Evolutionary conservation across 2,113 vertebrate genomes (phyloP), one percentile per base, ranked within the genome.

Genomic region (Alligator mississippiensis): DNA sequence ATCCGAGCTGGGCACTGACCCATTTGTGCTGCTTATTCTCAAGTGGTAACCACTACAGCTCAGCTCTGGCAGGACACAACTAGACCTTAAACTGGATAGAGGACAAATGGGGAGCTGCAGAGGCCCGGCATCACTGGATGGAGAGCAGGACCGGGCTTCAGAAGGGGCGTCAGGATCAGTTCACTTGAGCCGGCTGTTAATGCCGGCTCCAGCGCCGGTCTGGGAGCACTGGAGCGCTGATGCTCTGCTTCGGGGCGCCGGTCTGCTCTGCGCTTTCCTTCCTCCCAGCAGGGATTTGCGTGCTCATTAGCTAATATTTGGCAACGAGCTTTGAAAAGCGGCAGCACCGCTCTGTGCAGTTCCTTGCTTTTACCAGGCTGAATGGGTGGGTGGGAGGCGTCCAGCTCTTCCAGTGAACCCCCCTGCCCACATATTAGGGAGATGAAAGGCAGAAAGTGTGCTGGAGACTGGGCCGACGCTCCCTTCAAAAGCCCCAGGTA

Each of bases 31-130:
- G 79, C 81, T 47, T 30, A 3, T n/a, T 14, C 17, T 34, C 62
- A 11, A 0, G 0, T 63, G 4, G 30, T 0, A 16, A 3, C 30
- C 70, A 74, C 12, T 12, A 30, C 2, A 4, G 34, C 12, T 24
- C 24, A 34, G 34, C 34, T 22, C 47, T 18, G 30, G 19, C 68
- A 72, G 30, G 38, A 11, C 68, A 38, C n/a, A 38, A 38, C 13
- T 34, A 34, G 68, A 24, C 68, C 30, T 21, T 72, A 19, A 72
- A 21, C 15, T 22, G 21, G 34, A 47, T 15, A 6, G 70, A 74
- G 70, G 11, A 38, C 12, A 38, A 47, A 47, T 47, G 6, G 70
- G 34, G 70, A 74, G 34, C 34, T 24, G 70, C 11, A 34, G 11
- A 13, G 11, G 11, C 5, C 4, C 28, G n/a, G 10, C 2, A 11